Evolutionary conservation across 2,113 vertebrate species (phyloP).

Genomic region (Paraplagusia blochii): DNA sequence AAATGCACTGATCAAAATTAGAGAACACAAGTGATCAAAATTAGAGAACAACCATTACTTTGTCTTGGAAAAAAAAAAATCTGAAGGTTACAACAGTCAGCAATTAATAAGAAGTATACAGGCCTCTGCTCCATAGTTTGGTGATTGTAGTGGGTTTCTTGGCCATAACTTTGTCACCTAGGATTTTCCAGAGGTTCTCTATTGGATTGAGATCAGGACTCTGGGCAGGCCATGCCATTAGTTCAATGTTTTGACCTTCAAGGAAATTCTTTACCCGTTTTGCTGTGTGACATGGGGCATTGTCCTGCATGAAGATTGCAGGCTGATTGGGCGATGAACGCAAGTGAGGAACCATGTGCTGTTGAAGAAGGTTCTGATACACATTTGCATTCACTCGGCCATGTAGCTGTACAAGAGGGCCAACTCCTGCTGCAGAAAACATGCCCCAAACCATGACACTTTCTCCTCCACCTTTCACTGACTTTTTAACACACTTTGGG

Average conservation of each 20-base stretch:
- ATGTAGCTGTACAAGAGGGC: slow-evolving; percentile 6
- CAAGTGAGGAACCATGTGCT: neutral
- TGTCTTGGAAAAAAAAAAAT: too few relatives aligned
- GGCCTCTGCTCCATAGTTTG: neutral
- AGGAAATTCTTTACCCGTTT: neutral
- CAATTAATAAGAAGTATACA: too few relatives aligned
- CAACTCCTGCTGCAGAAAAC: slow-evolving; percentile 2
- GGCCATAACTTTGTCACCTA: neutral
- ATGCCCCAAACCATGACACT: too few relatives aligned
- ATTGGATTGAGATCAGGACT: slow-evolving; percentile 2
- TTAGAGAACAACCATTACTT: too few relatives aligned
- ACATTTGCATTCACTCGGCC: slow-evolving; percentile 9
- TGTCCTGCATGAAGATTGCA: slow-evolving; percentile 1
- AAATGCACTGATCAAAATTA: neutral
- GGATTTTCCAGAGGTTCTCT: slow-evolving; percentile 2
- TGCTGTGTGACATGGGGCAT: neutral
- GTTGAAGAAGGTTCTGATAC: slow-evolving; percentile 2
- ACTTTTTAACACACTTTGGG: too few relatives aligned
- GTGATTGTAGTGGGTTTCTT: slow-evolving; percentile 13
- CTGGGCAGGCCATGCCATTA: neutral
- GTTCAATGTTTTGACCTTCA: neutral
- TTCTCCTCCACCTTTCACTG: too few relatives aligned
- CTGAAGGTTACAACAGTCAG: too few relatives aligned
- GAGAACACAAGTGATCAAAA: neutral
- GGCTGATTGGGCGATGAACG: slow-evolving; percentile 4